Evolutionary conservation across 37 sponge, comb jelly and placozoan genomes (phyloP).

Genomic region (Trichoplax adhaerens): DNA sequence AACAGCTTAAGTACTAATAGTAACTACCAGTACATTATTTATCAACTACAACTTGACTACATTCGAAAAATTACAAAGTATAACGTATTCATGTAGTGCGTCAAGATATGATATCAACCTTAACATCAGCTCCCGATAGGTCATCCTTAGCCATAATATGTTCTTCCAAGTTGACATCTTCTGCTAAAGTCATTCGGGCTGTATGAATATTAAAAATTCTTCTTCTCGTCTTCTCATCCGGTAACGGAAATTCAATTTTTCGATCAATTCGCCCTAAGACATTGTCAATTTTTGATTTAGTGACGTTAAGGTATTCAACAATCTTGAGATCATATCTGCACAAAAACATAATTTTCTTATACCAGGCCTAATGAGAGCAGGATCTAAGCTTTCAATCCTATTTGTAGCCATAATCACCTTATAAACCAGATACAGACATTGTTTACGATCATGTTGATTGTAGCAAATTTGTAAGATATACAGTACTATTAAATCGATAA

Average conservation of each 20-base stretch:
- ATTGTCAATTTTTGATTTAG: background rate
- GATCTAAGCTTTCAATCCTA: constrained; percentile 97
- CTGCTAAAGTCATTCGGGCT: constrained; percentile 79
- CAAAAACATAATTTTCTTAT: background rate
- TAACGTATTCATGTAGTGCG: background rate
- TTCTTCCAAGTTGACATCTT: constrained; percentile 86
- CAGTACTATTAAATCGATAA: background rate
- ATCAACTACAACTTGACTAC: background rate
- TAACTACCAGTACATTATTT: background rate
- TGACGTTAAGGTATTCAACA: background rate
- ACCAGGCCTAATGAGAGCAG: constrained; percentile 97
- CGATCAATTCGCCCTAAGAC: constrained; percentile 86
- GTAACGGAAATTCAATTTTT: constrained; percentile 97
- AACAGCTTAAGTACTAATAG: background rate
- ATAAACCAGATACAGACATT: background rate
- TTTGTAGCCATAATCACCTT: constrained; percentile 98
- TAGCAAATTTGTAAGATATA: background rate
- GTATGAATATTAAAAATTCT: constrained; percentile 95
- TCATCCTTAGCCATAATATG: constrained; percentile 94
- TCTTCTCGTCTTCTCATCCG: constrained; percentile 87
- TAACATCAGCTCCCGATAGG: constrained; percentile 94
- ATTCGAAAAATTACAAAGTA: no score
- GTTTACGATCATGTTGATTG: background rate
- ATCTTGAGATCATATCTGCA: background rate
- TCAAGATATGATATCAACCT: constrained; percentile 32